Evolutionary conservation across 2,888 invertebrate species (phyloP).

Genomic region (Brenthis daphne): DNA sequence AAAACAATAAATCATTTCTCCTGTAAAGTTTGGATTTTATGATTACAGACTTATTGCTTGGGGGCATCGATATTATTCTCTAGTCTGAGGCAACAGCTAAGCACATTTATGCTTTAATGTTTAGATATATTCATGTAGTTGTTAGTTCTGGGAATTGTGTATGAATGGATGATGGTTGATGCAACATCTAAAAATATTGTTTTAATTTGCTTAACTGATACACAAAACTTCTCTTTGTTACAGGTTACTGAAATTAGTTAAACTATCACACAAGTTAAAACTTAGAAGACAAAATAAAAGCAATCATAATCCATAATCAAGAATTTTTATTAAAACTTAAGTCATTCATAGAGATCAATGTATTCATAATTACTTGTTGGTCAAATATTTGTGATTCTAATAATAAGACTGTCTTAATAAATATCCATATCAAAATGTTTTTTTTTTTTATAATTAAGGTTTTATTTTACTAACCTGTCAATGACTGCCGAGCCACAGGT

Average conservation of each 20-base stretch:
- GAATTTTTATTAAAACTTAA: neutral
- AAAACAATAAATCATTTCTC: too few relatives aligned
- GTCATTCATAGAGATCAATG: neutral
- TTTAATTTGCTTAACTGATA: too few relatives aligned
- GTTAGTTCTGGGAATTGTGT: too few relatives aligned
- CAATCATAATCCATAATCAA: constrained; percentile 38
- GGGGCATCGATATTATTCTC: too few relatives aligned
- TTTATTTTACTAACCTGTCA: neutral
- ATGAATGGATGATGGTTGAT: too few relatives aligned
- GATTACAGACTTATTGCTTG: too few relatives aligned
- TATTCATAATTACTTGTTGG: neutral
- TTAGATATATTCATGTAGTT: too few relatives aligned
- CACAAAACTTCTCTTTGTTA: constrained; percentile 46
- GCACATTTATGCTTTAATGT: too few relatives aligned
- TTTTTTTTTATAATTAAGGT: neutral
- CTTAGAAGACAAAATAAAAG: constrained; percentile 60
- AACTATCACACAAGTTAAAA: constrained; percentile 72
- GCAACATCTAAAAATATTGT: too few relatives aligned
- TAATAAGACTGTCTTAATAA: constrained; percentile 17
- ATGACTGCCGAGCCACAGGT: too few relatives aligned
- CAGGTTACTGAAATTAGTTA: constrained; percentile 75
- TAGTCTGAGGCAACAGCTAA: too few relatives aligned
- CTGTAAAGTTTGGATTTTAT: too few relatives aligned
- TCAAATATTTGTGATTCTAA: constrained; percentile 9
- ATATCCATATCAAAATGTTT: neutral